Evolutionary conservation across 2,797 vertebrate genomes (phyloP).

Genomic region (Chaenodraco wilsoni): DNA sequence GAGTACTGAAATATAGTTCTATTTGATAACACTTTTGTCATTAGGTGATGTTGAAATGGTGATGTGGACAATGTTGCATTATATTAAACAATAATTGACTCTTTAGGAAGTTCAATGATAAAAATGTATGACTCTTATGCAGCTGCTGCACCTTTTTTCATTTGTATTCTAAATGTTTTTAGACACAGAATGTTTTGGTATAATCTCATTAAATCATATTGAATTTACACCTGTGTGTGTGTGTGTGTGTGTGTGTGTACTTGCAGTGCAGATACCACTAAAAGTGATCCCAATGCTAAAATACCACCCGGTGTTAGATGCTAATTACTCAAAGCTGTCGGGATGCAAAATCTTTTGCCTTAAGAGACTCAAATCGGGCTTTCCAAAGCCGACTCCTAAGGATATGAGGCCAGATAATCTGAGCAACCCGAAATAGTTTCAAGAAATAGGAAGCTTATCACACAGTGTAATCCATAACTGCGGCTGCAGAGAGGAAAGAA

Average conservation of each 20-base stretch:
- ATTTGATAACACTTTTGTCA: constrained; percentile 35
- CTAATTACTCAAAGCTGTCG: constrained; percentile 82
- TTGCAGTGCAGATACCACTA: constrained; percentile 46
- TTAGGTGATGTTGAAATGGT: constrained; percentile 30
- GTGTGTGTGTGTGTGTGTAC: constrained; percentile 14
- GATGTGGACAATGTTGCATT: constrained; percentile 15
- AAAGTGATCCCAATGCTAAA: constrained; percentile 75
- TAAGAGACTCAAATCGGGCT: constrained; percentile 78
- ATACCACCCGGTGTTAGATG: constrained; percentile 68
- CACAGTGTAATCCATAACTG: constrained; percentile 83
- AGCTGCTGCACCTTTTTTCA: constrained; percentile 27
- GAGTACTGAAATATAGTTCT: constrained; percentile 8
- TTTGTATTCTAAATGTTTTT: constrained; percentile 47
- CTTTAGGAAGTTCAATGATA: constrained; percentile 32
- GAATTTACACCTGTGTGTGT: constrained; percentile 24
- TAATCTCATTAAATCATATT: constrained; percentile 57
- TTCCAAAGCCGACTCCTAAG: constrained; percentile 75
- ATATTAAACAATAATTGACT: constrained; percentile 31
- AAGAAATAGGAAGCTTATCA: constrained; percentile 88
- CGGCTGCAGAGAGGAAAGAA: constrained; percentile 67
- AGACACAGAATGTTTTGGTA: constrained; percentile 37
- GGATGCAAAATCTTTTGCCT: constrained; percentile 79
- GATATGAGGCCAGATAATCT: constrained; percentile 85
- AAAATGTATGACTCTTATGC: constrained; percentile 30
- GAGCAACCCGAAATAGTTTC: constrained; percentile 85